Percentiles rank a stretch among this genome's conserved stretches.
Conservation (phyloP, 2,113 vertebrate genomes). For the Oophaga pumilio region DNA sequence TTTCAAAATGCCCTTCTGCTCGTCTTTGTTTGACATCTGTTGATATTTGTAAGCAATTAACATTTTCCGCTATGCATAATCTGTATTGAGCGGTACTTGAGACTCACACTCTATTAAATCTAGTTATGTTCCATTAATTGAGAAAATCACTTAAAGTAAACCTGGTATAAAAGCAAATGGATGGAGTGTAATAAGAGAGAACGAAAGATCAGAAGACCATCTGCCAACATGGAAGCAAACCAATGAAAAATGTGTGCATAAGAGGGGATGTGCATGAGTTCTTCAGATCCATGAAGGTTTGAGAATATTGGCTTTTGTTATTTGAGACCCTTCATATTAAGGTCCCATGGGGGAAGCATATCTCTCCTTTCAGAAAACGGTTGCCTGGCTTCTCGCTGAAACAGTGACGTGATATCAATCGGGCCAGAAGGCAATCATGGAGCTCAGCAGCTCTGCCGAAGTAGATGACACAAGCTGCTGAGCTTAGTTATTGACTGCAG, state of each 20-base stretch:
- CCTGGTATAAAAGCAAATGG: neutral
- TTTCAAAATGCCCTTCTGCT: slow-evolving; percentile 17
- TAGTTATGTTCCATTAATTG: slow-evolving; percentile 26
- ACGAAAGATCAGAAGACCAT: neutral
- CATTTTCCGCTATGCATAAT: slow-evolving; percentile 7
- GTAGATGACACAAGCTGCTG: too few species aligned
- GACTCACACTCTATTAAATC: neutral
- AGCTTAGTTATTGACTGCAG: too few species aligned
- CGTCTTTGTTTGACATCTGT: slow-evolving; percentile 30
- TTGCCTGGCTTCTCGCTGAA: too few species aligned
- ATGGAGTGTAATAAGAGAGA: neutral
- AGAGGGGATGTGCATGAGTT: too few species aligned
- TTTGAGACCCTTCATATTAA: too few species aligned
- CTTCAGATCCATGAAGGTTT: too few species aligned
- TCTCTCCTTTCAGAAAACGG: too few species aligned
- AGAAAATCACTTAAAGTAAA: slow-evolving; percentile 28
- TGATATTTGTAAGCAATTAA: slow-evolving; percentile 44
- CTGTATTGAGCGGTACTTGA: slow-evolving; percentile 17
- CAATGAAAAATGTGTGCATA: neutral
- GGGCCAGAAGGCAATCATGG: too few species aligned
- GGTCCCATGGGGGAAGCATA: too few species aligned
- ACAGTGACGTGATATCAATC: too few species aligned
- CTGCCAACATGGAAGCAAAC: neutral
- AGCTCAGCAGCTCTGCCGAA: too few species aligned
- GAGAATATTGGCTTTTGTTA: too few species aligned